Evolutionary conservation across 2,113 vertebrate species (phyloP), one percentile per base, ranked within the genome.

Genomic region (Lophochroa leadbeateri): DNA sequence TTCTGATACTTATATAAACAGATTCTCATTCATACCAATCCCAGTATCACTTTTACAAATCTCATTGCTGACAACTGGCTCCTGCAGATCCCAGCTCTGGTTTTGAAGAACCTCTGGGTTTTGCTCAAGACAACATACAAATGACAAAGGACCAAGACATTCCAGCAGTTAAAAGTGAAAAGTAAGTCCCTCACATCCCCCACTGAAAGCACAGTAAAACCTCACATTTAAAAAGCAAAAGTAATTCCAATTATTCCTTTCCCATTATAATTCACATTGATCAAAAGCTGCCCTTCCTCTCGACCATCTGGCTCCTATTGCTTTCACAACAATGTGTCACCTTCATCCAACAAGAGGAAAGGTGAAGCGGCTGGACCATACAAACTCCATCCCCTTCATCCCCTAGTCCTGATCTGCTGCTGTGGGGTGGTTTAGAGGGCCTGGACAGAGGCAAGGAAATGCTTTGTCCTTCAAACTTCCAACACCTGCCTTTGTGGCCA

Each of bases 51-150:
- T 82, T 70, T 70, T 41, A 44, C 55, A 82, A 46, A 75, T 35
- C 49, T 53, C 78, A 49, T 11, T 1, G 1, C 33, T 85, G 55
- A 15, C 0, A 0, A 52, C 41, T 63, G 50, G 14, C 46, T 76
- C 57, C 47, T 90, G 70, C 28, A 55, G 65, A 60, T 65, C 47
- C 44, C 82, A 72, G 13, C 33, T 88, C 53, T 10, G 28, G 46
- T 94, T 90, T 39, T 70, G 37, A 78, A 58, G 14, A 67, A 31
- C 55, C 10, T 55, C 61, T 50, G 1, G 3, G 35, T 72, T 80
- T 71, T 82, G 33, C 17, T 90, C 17, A 46, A 50, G 47, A 37
- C 57, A 68, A 47, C 17, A 25, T 2, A 72, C 2, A 86, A 77
- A 31, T 17, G 19, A 49, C 16, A 88, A 74, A 88, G 28, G 25